phyloP scores from a whole-genome alignment of 2,113 vertebrate genomes.

The Hemichromis elongatus region DNA sequence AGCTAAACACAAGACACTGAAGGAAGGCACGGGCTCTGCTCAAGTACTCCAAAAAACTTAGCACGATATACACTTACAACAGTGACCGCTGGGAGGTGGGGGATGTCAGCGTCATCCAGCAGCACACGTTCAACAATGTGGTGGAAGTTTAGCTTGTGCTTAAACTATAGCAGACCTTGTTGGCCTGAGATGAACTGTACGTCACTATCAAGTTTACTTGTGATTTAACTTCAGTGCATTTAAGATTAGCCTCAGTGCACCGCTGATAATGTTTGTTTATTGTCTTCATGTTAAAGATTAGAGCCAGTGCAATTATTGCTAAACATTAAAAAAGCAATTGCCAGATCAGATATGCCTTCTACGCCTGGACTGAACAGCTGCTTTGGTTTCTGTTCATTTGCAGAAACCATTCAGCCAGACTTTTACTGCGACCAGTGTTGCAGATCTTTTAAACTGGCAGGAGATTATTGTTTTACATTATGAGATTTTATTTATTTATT shows the following conservation, averaged over 20 bases:
- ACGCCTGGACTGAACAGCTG: constrained; percentile 2
- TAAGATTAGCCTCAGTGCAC: background rate
- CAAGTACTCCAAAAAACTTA: background rate
- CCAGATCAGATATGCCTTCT: constrained; percentile 41
- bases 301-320: background rate
- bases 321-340: background rate
- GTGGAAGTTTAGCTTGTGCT: background rate
- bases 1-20: constrained; percentile 24
- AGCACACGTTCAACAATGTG: background rate
- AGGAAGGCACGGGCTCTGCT: background rate
- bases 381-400: background rate
- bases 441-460: background rate
- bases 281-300: background rate
- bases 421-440: background rate
- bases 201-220: background rate
- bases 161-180: background rate
- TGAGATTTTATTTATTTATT: background rate
- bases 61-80: constrained; percentile 1
- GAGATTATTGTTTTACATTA: background rate
- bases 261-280: background rate
- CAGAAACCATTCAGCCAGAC: constrained; percentile 13
- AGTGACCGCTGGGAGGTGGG: background rate
- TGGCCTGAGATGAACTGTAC: background rate
- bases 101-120: background rate
- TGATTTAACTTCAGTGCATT: background rate